phyloP scores from a whole-genome alignment of 2,113 vertebrate species.

The Perccottus glenii region DNA sequence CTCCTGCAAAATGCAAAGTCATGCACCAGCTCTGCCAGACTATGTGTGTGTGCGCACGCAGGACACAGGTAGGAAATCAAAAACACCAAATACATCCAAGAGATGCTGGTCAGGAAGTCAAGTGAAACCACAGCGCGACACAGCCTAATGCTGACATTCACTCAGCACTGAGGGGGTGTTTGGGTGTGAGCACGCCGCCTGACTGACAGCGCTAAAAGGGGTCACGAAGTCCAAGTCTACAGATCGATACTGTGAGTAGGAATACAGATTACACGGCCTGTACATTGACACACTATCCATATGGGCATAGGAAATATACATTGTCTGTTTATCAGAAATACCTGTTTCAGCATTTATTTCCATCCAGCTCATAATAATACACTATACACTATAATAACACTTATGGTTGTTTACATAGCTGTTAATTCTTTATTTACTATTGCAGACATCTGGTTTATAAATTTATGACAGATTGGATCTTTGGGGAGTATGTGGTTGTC shows the following conservation, averaged over 20 bases:
- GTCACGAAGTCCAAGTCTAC: slow-evolving; percentile 53
- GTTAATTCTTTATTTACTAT: slow-evolving; percentile 34
- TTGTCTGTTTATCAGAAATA: slow-evolving; percentile 3
- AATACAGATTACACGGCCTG: slow-evolving; percentile 35
- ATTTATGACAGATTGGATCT: neutral
- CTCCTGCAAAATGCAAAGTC: slow-evolving; percentile 22
- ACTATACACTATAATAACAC: slow-evolving; percentile 10
- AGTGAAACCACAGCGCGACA: slow-evolving; percentile 34
- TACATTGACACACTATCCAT: slow-evolving; percentile 11
- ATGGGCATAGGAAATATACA: slow-evolving; percentile 7
- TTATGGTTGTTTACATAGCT: slow-evolving; percentile 19
- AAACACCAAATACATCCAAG: slow-evolving; percentile 47
- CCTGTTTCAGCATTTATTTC: too few relatives aligned
- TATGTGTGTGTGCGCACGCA: slow-evolving; percentile 24
- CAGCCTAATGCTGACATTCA: slow-evolving; percentile 58
- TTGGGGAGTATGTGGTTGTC: too few relatives aligned
- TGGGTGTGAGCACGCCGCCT: slow-evolving; percentile 56
- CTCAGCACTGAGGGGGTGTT: slow-evolving; percentile 38
- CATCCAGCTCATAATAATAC: neutral
- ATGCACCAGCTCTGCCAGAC: slow-evolving; percentile 7
- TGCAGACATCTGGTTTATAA: slow-evolving; percentile 26
- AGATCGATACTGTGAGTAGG: slow-evolving; percentile 55
- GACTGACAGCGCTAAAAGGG: slow-evolving; percentile 67
- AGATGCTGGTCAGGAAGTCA: slow-evolving; percentile 41
- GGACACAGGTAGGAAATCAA: slow-evolving; percentile 47